phyloP scores from a whole-genome alignment of 30 jellyfish, hydroid and myxozoan species.

The Aurelia aurita complex sp. Pacific region DNA sequence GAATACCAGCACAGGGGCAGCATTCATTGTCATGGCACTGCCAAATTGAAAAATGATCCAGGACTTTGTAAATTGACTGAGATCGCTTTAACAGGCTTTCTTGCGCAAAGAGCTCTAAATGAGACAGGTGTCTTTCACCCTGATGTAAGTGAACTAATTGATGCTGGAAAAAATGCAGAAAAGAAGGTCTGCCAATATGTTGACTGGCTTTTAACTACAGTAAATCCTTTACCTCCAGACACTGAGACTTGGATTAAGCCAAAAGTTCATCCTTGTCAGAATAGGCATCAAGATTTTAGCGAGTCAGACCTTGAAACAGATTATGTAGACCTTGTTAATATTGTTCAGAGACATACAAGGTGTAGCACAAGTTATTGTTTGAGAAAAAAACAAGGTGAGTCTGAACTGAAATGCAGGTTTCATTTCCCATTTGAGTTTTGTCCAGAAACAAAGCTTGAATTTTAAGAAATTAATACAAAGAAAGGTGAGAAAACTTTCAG shows the following conservation, averaged over 20 bases:
- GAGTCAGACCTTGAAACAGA: not conserved
- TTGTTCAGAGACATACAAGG: too few species aligned
- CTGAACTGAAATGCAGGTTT: too few species aligned
- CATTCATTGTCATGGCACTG: too few species aligned
- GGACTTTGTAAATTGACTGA: conserved; percentile 26
- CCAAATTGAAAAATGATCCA: too few species aligned
- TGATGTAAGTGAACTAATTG: not conserved
- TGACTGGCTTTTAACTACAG: conserved; percentile 6
- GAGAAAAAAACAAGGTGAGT: too few species aligned
- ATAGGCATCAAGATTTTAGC: not conserved
- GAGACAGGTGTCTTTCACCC: not conserved
- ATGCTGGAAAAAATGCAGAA: conserved; percentile 21
- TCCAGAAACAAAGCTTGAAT: too few species aligned
- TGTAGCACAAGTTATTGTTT: too few species aligned
- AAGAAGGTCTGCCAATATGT: conserved; percentile 1
- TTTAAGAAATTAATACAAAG: too few species aligned
- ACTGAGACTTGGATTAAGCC: conserved; percentile 59
- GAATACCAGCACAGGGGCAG: conserved; percentile 13
- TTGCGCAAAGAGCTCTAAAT: not conserved
- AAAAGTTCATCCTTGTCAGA: conserved; percentile 28
- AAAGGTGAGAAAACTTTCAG: not conserved
- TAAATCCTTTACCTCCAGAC: not conserved
- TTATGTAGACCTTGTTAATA: conserved; percentile 33
- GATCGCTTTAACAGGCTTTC: not conserved
- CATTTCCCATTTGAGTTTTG: too few species aligned